Conservation (phyloP, 2,888 invertebrate species). For the Caenorhabditis japonica region DNA sequence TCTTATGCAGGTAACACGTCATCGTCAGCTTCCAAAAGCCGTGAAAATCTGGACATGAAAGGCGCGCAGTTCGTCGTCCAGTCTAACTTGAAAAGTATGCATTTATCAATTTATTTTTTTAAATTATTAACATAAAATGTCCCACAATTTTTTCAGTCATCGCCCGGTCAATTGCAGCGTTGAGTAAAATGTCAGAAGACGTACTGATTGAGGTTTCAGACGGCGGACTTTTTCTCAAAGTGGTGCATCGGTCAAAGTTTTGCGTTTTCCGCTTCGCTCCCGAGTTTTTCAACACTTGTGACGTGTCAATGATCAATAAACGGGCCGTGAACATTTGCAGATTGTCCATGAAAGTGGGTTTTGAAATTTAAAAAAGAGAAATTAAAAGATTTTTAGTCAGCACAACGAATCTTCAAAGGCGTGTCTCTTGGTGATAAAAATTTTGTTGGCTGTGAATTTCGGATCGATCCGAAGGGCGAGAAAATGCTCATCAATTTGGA, state of each 20-base stretch:
- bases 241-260: constrained; percentile 31
- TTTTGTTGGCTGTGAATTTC: constrained; percentile 45
- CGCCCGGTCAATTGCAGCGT: constrained; percentile 29
- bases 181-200: constrained; percentile 48
- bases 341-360: constrained; percentile 42
- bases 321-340: constrained; percentile 37
- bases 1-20: constrained; percentile 39
- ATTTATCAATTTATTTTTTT: too few relatives aligned
- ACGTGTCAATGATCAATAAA: constrained; percentile 38
- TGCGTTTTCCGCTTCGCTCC: constrained; percentile 49
- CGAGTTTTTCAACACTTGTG: constrained; percentile 50
- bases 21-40: constrained; percentile 13
- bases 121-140: background rate
- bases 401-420: constrained; percentile 47
- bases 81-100: constrained; percentile 45
- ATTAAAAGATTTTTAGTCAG: constrained; percentile 21
- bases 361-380: background rate
- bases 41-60: constrained; percentile 36
- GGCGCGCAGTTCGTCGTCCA: constrained; percentile 48
- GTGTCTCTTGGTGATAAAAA: constrained; percentile 36
- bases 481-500: constrained; percentile 32
- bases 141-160: constrained; percentile 25
- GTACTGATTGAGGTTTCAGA: constrained; percentile 43
- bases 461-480: constrained; percentile 43
- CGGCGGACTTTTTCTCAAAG: constrained; percentile 39